A percentile compares a stretch with the other conserved stretches of the same genome.
Conservation (phyloP, 1,140 invertebrate species). For the Aplysia californica region DNA sequence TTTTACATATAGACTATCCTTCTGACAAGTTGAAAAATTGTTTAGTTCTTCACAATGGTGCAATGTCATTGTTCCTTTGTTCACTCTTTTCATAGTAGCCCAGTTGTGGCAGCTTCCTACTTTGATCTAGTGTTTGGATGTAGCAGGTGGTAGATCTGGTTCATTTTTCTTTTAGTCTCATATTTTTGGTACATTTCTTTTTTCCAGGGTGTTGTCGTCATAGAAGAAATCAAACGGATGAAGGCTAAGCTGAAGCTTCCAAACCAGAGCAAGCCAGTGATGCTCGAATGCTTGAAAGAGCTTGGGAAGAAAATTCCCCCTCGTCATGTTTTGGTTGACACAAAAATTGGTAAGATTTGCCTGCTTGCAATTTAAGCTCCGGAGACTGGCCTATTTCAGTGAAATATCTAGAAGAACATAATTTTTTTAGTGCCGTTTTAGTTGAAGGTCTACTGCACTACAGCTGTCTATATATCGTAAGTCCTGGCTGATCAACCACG, state of each 20-base stretch:
- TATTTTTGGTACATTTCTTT: slow-evolving; percentile 11
- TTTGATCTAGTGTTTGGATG: too few species aligned
- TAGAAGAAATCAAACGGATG: slow-evolving; percentile 53
- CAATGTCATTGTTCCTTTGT: background rate
- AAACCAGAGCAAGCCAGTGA: slow-evolving; percentile 43
- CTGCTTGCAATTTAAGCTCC: background rate
- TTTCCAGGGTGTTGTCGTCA: slow-evolving; percentile 57
- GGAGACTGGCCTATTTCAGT: too few species aligned
- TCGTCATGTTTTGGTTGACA: slow-evolving; percentile 47
- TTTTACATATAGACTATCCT: too few species aligned
- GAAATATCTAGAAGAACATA: too few species aligned
- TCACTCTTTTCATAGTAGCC: background rate
- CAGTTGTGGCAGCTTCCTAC: too few species aligned
- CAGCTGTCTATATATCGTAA: too few species aligned
- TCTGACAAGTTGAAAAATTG: background rate
- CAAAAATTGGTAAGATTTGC: slow-evolving; percentile 52
- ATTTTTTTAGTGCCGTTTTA: too few species aligned
- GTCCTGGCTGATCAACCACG: too few species aligned
- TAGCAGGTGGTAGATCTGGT: too few species aligned
- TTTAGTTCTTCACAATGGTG: background rate
- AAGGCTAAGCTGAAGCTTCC: slow-evolving; percentile 45
- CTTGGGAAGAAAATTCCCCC: slow-evolving; percentile 56
- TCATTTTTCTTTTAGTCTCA: background rate
- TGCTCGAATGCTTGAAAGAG: slow-evolving; percentile 44
- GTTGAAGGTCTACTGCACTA: too few species aligned